phyloP scores from a whole-genome alignment of 2,113 vertebrate species.

The Callocephalon fimbriatum region DNA sequence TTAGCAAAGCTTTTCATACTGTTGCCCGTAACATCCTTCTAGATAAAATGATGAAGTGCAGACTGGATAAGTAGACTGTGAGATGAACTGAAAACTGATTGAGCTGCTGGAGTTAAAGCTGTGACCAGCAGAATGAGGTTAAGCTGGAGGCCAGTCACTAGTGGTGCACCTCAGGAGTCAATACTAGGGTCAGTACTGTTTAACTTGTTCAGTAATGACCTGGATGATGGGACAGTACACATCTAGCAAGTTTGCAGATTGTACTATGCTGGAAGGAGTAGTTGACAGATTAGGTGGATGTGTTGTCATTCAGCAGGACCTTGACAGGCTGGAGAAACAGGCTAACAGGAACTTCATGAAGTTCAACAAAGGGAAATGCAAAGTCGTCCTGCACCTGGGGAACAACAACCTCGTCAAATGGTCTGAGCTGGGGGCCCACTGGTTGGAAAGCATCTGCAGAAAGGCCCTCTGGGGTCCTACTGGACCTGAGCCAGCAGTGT shows the following conservation, averaged over 20 bases:
- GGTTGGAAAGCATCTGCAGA: not conserved
- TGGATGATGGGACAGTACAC: not conserved
- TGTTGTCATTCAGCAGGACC: not conserved
- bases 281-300: not conserved
- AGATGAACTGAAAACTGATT: not conserved
- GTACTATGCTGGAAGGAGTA: not conserved
- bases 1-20: not conserved
- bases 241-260: not conserved
- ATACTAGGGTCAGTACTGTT: not conserved
- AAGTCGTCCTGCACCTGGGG: not conserved
- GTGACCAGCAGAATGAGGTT: not conserved
- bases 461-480: too few species aligned
- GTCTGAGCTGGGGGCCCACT: not conserved
- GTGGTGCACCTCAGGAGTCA: not conserved
- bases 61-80: not conserved
- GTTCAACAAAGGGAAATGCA: not conserved
- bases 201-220: not conserved
- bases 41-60: not conserved
- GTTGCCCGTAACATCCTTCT: rapidly evolving
- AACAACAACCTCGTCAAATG: not conserved
- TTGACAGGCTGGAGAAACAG: not conserved
- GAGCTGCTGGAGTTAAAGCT: not conserved
- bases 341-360: not conserved
- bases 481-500: not conserved
- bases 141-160: not conserved